Evolutionary conservation across 2,113 vertebrate species (phyloP).

Genomic region (Erythrocebus patas): DNA sequence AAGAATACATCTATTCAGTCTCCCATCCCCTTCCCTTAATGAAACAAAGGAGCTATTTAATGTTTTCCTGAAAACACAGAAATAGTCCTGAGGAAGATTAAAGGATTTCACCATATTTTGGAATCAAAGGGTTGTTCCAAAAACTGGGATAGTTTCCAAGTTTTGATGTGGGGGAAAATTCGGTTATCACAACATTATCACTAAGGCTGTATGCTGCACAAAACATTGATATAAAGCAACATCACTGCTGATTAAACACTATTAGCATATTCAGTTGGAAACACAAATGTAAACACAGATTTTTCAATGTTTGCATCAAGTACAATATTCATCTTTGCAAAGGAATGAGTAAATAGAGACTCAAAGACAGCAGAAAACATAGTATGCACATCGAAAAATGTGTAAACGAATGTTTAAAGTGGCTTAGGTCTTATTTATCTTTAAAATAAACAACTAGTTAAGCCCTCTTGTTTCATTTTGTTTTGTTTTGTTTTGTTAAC

Average conservation of each 20-base stretch:
- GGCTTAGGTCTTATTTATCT: conserved; percentile 51
- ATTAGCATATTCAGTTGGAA: conserved; percentile 51
- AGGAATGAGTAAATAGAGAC: conserved; percentile 44
- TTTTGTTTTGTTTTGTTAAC: conserved; percentile 33
- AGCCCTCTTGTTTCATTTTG: neutral
- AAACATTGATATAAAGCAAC: conserved; percentile 67
- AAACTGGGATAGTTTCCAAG: conserved; percentile 51
- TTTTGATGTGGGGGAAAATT: conserved; percentile 37
- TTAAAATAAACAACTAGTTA: neutral
- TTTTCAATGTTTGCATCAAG: conserved; percentile 40
- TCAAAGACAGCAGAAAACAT: neutral
- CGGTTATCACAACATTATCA: conserved; percentile 40
- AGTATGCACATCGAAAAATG: neutral
- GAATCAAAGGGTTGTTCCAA: conserved; percentile 9
- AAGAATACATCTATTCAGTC: neutral
- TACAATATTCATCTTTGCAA: conserved; percentile 52
- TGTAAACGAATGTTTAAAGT: neutral
- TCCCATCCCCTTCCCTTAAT: neutral
- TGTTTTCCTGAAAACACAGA: conserved; percentile 57
- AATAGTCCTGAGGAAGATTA: conserved; percentile 37
- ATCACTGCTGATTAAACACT: conserved; percentile 58
- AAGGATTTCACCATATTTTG: conserved; percentile 59
- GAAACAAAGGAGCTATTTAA: conserved; percentile 46
- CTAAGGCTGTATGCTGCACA: conserved; percentile 40
- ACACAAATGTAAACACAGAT: conserved; percentile 61